These are phyloP conservation scores for Orthochromis indermauri DNA, from an alignment of 2,113 vertebrate genomes.

Conservation along the genomic window DNA sequence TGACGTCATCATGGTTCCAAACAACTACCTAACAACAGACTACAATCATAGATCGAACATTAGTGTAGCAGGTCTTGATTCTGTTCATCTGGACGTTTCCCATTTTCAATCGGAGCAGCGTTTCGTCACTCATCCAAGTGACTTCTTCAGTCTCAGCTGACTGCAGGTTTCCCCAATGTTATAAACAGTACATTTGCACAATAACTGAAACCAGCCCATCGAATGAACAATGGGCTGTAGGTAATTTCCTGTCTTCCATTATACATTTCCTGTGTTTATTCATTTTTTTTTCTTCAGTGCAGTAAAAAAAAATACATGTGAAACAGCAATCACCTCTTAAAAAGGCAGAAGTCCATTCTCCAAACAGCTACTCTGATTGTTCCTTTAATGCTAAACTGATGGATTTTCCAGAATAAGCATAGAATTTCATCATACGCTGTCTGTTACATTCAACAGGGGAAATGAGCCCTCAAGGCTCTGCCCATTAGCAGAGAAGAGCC, in stretches of 20 bases:
- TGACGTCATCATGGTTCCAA: background rate
- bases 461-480: slow-evolving; percentile 31
- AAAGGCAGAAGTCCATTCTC: background rate
- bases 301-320: background rate
- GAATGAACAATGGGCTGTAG: background rate
- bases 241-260: background rate
- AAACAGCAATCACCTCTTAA: background rate
- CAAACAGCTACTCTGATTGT: background rate
- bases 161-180: background rate
- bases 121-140: background rate
- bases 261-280: background rate
- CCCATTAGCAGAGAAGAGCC: slow-evolving; percentile 5
- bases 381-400: background rate
- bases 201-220: background rate
- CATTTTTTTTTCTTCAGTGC: accelerated
- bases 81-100: background rate
- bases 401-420: slow-evolving; percentile 13
- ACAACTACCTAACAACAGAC: background rate
- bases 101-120: accelerated
- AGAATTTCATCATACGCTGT: slow-evolving; percentile 31
- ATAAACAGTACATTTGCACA: accelerated
- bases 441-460: slow-evolving; percentile 20
- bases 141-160: background rate
- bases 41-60: background rate
- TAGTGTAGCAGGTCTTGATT: background rate